A percentile compares a stretch with the other conserved stretches of the same genome.
These are phyloP conservation scores for Channallabes apus DNA, from an alignment of 2,797 vertebrate genomes.

Conservation along the genomic window DNA sequence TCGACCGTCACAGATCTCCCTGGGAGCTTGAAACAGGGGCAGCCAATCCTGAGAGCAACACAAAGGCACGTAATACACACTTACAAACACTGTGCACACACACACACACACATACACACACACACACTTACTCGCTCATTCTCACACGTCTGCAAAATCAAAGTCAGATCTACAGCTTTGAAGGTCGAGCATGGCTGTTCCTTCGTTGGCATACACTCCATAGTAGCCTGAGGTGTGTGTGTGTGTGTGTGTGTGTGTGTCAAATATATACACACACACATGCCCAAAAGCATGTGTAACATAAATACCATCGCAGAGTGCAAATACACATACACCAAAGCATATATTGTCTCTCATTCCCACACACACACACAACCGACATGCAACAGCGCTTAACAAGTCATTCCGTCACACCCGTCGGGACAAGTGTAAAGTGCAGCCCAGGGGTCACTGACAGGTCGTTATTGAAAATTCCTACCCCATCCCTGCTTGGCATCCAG, in stretches of 20 bases:
- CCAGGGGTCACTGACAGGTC: conserved; percentile 72
- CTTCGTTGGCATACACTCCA: conserved; percentile 5
- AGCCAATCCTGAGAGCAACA: conserved; percentile 60
- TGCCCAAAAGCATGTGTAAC: conserved; percentile 16
- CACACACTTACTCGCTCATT: conserved; percentile 20
- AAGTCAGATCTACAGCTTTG: conserved; percentile 30
- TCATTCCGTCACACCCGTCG: conserved; percentile 55
- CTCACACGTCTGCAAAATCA: conserved; percentile 49
- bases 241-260: conserved; percentile 10
- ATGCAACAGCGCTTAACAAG: conserved; percentile 58
- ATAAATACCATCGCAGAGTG: conserved; percentile 30
- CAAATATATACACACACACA: conserved; percentile 28
- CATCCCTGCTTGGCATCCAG: conserved; percentile 62
- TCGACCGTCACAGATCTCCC: conserved; percentile 74
- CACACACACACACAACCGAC: conserved; percentile 35
- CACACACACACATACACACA: conserved; percentile 37
- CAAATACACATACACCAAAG: conserved; percentile 21
- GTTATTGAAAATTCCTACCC: conserved; percentile 63
- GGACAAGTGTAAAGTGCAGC: conserved; percentile 62
- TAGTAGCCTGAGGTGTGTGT: conserved; percentile 11
- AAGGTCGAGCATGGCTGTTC: conserved; percentile 25
- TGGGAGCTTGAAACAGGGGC: conserved; percentile 67
- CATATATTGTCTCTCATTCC: conserved; percentile 17
- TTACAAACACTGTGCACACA: conserved; percentile 33
- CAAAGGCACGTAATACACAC: conserved; percentile 51